Conservation (phyloP, 2,113 vertebrate species). For the Arothron firmamentum region DNA sequence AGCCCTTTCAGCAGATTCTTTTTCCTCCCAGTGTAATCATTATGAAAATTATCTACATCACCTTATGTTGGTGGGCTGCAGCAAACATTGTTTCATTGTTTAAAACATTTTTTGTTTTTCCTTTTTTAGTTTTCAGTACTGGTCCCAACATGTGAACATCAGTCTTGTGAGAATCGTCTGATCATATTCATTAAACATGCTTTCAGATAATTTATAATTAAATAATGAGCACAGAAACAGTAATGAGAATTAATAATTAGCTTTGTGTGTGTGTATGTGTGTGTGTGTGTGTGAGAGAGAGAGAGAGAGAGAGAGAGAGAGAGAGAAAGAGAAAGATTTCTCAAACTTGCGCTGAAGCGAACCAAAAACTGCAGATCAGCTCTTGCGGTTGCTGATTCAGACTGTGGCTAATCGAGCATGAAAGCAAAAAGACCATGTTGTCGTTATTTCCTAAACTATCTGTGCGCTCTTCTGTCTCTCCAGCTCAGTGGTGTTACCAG, state of each 20-base stretch:
- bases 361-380: conserved; percentile 14
- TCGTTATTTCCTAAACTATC: conserved; percentile 7
- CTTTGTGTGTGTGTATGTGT: neutral
- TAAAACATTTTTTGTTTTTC: too few relatives aligned
- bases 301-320: too few relatives aligned
- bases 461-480: conserved; percentile 17
- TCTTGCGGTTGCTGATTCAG: conserved; percentile 21
- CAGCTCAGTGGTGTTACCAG: conserved; percentile 78
- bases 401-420: conserved; percentile 15
- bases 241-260: conserved; percentile 33
- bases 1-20: conserved; percentile 2
- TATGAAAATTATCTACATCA: too few relatives aligned
- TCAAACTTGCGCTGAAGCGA: conserved; percentile 30
- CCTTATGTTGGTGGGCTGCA: too few relatives aligned
- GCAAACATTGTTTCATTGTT: too few relatives aligned
- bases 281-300: neutral
- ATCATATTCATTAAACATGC: neutral
- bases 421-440: conserved; percentile 1
- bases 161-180: neutral
- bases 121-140: too few relatives aligned
- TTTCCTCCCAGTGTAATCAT: neutral
- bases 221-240: conserved; percentile 4
- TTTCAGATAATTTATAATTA: neutral
- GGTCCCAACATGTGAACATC: too few relatives aligned
- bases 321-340: neutral